A percentile compares a stretch with the other conserved stretches of the same genome.
Evolutionary conservation across 2,888 invertebrate genomes (phyloP).

Genomic region (Torymus aiolomorphi): DNA sequence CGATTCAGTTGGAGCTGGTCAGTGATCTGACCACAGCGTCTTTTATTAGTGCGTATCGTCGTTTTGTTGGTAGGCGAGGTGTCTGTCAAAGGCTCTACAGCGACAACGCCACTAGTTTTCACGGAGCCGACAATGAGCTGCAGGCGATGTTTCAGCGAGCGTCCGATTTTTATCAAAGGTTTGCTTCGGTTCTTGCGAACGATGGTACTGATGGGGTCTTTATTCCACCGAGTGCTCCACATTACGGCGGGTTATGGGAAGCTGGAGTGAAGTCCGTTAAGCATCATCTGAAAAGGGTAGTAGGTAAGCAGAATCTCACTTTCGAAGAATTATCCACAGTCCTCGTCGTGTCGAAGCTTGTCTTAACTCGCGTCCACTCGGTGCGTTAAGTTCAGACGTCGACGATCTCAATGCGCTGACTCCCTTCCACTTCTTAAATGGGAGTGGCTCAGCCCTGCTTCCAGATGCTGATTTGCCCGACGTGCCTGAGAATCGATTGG

Average conservation of each 20-base stretch:
- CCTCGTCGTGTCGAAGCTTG: no score
- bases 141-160: neutral
- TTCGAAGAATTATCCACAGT: no score
- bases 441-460: neutral
- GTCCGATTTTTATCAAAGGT: neutral
- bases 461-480: neutral
- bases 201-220: neutral
- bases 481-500: no score
- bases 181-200: neutral
- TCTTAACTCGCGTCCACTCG: neutral
- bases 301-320: no score
- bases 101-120: no score
- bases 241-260: neutral
- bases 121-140: neutral
- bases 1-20: no score
- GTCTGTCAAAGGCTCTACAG: no score
- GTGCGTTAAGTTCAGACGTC: neutral
- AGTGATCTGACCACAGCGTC: no score
- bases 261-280: no score
- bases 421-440: neutral
- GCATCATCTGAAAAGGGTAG: no score
- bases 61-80: no score
- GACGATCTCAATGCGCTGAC: neutral
- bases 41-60: no score
- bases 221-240: neutral